Evolutionary conservation across 2,113 vertebrate genomes (phyloP).

Genomic region (Talpa occidentalis): DNA sequence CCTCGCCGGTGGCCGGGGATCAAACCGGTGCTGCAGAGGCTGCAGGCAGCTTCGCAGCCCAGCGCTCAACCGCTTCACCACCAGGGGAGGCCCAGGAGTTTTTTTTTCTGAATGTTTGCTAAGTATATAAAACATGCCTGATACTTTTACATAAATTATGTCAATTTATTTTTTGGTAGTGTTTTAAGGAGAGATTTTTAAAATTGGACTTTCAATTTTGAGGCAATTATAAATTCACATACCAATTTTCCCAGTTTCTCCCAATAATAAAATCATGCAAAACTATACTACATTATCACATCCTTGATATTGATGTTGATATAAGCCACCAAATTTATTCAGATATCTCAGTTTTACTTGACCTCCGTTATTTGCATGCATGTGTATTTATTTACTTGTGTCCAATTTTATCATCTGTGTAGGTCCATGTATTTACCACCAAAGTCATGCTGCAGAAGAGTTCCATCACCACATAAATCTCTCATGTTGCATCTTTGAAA

Average conservation of each 20-base stretch:
- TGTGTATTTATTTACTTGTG: neutral
- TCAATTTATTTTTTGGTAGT: neutral
- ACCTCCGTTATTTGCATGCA: neutral
- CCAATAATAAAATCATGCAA: neutral
- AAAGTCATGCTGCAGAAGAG: neutral
- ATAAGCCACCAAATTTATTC: neutral
- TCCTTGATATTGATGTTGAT: conserved; percentile 1
- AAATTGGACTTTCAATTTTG: conserved; percentile 14
- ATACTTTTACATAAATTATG: neutral
- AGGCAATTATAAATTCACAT: neutral
- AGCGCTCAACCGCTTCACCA: too few species aligned
- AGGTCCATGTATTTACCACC: neutral
- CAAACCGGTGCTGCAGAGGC: too few species aligned
- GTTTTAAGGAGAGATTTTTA: neutral
- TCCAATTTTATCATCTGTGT: neutral
- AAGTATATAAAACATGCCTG: neutral
- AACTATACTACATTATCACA: neutral
- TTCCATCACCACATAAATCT: neutral
- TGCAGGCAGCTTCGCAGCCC: too few species aligned
- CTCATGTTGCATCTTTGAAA: neutral
- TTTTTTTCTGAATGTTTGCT: neutral
- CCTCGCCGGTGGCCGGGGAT: too few species aligned
- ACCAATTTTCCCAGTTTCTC: neutral
- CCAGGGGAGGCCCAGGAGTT: too few species aligned
- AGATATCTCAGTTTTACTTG: conserved; percentile 3